Conservation (phyloP, 2,797 vertebrate species). For the Microctenopoma lineatum region DNA sequence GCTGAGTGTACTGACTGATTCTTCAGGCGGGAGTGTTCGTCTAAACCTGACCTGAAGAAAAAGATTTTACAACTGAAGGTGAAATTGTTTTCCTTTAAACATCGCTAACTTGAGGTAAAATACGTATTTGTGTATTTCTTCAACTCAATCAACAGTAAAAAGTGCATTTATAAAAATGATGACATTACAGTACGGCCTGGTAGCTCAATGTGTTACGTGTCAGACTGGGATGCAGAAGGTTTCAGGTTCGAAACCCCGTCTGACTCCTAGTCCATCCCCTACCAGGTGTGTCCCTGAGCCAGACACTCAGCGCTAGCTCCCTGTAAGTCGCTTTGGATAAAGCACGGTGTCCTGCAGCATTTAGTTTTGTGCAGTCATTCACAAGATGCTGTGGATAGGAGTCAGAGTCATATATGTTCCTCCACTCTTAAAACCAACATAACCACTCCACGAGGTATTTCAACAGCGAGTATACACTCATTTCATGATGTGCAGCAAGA, state of each 20-base stretch:
- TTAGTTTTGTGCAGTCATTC: conserved; percentile 45
- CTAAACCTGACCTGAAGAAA: neutral
- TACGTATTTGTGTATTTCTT: conserved; percentile 23
- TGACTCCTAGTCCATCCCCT: no score
- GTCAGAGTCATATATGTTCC: conserved; percentile 16
- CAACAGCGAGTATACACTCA: conserved; percentile 36
- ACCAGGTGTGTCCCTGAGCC: no score
- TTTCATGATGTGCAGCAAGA: conserved; percentile 18
- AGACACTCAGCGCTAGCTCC: no score
- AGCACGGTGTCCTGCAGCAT: conserved; percentile 27
- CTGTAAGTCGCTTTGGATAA: no score
- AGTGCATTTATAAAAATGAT: conserved; percentile 64
- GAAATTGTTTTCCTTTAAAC: conserved; percentile 31
- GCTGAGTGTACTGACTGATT: neutral
- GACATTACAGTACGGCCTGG: conserved; percentile 42
- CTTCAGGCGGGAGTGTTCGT: conserved; percentile 2
- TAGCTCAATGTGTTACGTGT: no score
- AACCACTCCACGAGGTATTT: conserved; percentile 49
- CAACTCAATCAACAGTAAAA: conserved; percentile 46
- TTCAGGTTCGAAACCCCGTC: no score
- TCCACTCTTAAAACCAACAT: conserved; percentile 41
- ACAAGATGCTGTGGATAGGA: conserved; percentile 35
- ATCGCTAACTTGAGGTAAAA: conserved; percentile 41
- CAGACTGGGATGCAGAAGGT: no score
- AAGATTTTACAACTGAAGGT: conserved; percentile 19